Conservation (phyloP, 2,797 vertebrate species). For the Pseudomugil tenellus region DNA sequence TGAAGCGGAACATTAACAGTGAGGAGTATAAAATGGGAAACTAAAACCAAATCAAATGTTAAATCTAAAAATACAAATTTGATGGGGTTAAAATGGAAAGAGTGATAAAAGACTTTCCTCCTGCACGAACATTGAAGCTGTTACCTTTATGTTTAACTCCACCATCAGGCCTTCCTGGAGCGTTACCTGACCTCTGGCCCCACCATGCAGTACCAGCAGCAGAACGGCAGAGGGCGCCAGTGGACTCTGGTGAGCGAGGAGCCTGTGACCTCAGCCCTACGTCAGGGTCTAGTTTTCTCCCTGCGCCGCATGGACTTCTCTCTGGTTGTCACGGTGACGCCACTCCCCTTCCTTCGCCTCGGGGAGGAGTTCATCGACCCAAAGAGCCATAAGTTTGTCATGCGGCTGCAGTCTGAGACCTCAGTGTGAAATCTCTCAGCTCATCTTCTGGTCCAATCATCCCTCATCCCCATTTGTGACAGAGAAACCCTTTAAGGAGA, state of each 20-base stretch:
- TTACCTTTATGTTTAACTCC: background rate
- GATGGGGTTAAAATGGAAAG: background rate
- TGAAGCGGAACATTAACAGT: background rate
- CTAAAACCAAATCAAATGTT: background rate
- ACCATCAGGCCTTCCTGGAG: slow-evolving; percentile 88
- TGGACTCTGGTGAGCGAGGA: slow-evolving; percentile 95
- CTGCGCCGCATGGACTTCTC: slow-evolving; percentile 92
- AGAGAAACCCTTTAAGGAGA: slow-evolving; percentile 15
- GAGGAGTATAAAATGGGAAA: background rate
- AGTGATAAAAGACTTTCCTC: background rate
- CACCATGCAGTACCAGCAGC: slow-evolving; percentile 93
- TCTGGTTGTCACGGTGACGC: slow-evolving; percentile 90
- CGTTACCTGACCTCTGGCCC: slow-evolving; percentile 89
- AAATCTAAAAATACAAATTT: background rate
- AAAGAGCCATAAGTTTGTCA: slow-evolving; percentile 95
- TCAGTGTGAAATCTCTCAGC: slow-evolving; percentile 77
- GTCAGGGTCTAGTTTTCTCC: slow-evolving; percentile 89
- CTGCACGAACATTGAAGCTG: background rate
- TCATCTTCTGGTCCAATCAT: slow-evolving; percentile 18
- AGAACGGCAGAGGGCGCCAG: slow-evolving; percentile 90
- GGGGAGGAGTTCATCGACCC: slow-evolving; percentile 94
- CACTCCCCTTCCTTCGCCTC: slow-evolving; percentile 91
- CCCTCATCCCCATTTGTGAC: slow-evolving; percentile 10
- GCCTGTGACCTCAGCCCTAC: slow-evolving; percentile 89
- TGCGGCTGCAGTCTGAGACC: slow-evolving; percentile 95